Evolutionary conservation across 1,140 invertebrate genomes (phyloP).

Genomic region (Trialeurodes vaporariorum): DNA sequence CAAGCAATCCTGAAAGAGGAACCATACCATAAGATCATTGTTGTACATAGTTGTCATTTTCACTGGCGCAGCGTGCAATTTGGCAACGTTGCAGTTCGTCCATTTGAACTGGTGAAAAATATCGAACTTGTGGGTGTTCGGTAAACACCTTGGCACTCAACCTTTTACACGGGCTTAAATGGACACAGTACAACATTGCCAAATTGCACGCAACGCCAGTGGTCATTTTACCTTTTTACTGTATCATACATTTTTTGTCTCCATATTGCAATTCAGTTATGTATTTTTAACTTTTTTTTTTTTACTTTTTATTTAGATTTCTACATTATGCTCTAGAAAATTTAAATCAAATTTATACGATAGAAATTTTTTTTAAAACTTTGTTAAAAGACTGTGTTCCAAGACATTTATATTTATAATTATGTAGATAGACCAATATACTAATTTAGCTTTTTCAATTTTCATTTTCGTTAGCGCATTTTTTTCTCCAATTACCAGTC

Average conservation of each 20-base stretch:
- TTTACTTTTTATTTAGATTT: neutral
- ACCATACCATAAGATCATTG: neutral
- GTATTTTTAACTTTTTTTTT: neutral
- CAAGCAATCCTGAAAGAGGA: neutral
- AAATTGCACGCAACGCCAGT: too few relatives aligned
- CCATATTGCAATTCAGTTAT: neutral
- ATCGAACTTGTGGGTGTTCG: too few relatives aligned
- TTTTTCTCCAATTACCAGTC: too few relatives aligned
- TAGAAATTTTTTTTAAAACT: neutral
- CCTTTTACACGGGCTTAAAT: too few relatives aligned
- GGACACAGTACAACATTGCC: too few relatives aligned
- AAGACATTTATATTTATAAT: neutral
- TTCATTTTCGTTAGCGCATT: too few relatives aligned
- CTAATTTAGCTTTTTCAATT: too few relatives aligned
- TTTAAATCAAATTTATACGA: neutral
- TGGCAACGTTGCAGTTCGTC: too few relatives aligned
- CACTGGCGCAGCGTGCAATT: too few relatives aligned
- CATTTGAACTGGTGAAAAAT: too few relatives aligned
- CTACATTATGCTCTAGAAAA: neutral
- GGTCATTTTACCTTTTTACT: neutral
- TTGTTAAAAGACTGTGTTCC: neutral
- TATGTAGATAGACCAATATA: neutral
- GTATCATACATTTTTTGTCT: neutral
- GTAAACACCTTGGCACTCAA: too few relatives aligned
- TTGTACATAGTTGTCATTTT: neutral